phyloP scores from a whole-genome alignment of 2,113 vertebrate genomes.

The Equus przewalskii region DNA sequence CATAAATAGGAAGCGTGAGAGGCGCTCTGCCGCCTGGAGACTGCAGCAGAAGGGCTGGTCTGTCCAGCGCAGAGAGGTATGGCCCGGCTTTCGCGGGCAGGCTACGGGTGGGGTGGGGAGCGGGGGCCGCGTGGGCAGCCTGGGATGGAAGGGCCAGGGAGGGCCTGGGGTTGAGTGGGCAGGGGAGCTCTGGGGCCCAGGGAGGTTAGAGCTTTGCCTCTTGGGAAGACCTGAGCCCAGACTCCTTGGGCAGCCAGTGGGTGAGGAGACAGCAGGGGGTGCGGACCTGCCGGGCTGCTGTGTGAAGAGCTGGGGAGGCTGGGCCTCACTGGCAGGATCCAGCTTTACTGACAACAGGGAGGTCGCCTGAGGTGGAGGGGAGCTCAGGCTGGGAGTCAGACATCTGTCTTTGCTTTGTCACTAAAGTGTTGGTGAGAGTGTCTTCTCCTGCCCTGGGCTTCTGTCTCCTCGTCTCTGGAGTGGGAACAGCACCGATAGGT shows the following conservation, averaged over 20 bases:
- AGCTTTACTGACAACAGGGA: background rate
- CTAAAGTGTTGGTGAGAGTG: background rate
- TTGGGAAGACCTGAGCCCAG: background rate
- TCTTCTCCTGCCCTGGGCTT: background rate
- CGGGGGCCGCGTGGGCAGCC: fast-evolving
- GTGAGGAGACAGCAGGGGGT: background rate
- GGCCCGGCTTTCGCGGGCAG: background rate
- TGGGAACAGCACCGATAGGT: fast-evolving
- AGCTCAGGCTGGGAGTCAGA: background rate
- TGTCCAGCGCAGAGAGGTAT: background rate
- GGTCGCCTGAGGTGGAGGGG: background rate
- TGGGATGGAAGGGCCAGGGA: background rate
- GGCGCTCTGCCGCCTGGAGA: background rate
- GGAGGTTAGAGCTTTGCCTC: background rate
- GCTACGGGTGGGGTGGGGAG: background rate
- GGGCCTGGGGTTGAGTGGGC: background rate
- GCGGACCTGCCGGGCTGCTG: no score
- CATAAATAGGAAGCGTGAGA: conserved; percentile 56
- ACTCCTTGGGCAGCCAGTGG: background rate
- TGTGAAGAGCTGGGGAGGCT: no score
- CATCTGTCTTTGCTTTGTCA: background rate
- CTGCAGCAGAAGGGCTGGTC: background rate
- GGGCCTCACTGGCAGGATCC: background rate
- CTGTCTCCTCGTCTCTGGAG: background rate
- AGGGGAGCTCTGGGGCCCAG: background rate